Evolutionary conservation across 1,140 invertebrate species (phyloP).

Genomic region (Vanessa tameamea): DNA sequence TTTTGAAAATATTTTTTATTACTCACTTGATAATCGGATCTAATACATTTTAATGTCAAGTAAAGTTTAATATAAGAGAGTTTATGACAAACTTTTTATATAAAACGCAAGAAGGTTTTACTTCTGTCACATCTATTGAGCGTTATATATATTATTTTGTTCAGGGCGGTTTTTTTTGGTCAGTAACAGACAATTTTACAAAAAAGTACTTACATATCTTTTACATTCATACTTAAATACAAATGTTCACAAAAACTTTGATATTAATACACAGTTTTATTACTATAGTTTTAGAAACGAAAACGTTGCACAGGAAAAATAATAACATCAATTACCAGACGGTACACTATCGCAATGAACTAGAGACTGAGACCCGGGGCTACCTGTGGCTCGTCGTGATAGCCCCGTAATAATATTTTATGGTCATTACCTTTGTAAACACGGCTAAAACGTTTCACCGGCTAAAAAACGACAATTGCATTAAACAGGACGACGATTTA

Average conservation of each 20-base stretch:
- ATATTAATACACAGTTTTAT: neutral
- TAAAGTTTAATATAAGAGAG: no score
- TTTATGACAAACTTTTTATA: no score
- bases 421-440: constrained; percentile 74
- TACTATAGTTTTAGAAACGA: neutral
- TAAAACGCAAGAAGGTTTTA: no score
- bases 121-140: no score
- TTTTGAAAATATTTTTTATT: neutral
- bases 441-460: constrained; percentile 61
- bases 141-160: no score
- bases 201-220: neutral
- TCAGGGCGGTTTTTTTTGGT: no score
- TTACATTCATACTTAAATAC: neutral
- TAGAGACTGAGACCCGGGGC: constrained; percentile 53
- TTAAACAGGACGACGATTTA: constrained; percentile 40
- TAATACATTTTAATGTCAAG: no score
- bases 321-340: constrained; percentile 65
- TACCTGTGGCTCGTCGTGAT: constrained; percentile 73
- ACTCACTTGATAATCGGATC: no score
- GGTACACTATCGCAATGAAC: constrained; percentile 60
- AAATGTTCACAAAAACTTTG: neutral
- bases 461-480: constrained; percentile 66
- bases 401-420: constrained; percentile 74
- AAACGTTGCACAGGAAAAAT: constrained; percentile 44
- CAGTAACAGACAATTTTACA: neutral